Evolutionary conservation across 2,113 vertebrate species (phyloP).

Genomic region (Oryzias celebensis): DNA sequence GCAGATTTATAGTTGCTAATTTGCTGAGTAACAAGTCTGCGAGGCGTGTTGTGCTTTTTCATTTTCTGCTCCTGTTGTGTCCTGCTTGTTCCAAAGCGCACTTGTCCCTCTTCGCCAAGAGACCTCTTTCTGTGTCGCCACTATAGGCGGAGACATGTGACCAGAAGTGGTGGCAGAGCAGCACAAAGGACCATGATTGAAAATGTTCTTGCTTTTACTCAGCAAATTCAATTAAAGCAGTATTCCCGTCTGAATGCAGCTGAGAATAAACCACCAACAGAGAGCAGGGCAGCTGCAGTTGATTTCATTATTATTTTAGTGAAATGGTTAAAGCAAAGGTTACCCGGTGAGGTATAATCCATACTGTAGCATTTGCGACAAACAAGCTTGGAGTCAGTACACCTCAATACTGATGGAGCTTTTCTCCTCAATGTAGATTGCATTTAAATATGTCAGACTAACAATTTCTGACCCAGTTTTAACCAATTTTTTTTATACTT

Average conservation of each 20-base stretch:
- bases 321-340: slow-evolving; percentile 21
- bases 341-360: slow-evolving; percentile 33
- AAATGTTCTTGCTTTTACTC: slow-evolving; percentile 25
- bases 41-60: slow-evolving; percentile 9
- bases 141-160: slow-evolving; percentile 3
- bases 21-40: slow-evolving; percentile 19
- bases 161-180: slow-evolving; percentile 10
- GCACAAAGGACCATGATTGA: slow-evolving; percentile 23
- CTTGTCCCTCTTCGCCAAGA: slow-evolving; percentile 17
- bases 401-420: slow-evolving; percentile 44
- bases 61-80: slow-evolving; percentile 12
- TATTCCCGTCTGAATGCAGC: slow-evolving; percentile 16
- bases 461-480: slow-evolving; percentile 30
- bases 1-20: slow-evolving; percentile 42
- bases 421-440: slow-evolving; percentile 47
- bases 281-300: slow-evolving; percentile 34
- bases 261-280: slow-evolving; percentile 28
- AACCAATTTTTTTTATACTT: slow-evolving; percentile 7
- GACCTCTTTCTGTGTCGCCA: slow-evolving; percentile 19
- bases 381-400: slow-evolving; percentile 52
- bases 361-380: slow-evolving; percentile 44
- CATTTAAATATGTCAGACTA: slow-evolving; percentile 18
- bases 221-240: slow-evolving; percentile 51
- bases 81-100: slow-evolving; percentile 2
- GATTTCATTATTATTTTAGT: slow-evolving; percentile 60